A percentile compares a stretch with the other conserved stretches of the same genome.
Conservation (phyloP, 2,113 vertebrate species). For the Mormyrus lacerda region DNA sequence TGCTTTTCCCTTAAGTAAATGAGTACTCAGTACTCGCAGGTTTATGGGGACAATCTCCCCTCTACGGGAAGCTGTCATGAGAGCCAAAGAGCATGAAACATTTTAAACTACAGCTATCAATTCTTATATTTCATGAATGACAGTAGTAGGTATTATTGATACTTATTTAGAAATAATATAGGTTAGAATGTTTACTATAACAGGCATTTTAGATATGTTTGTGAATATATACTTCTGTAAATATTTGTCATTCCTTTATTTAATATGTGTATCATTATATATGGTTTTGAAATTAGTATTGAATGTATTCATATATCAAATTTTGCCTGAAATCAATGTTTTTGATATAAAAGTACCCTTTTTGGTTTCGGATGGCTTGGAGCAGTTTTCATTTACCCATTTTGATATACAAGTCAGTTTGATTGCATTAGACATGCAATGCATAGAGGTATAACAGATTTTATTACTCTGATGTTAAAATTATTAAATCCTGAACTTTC, state of each 20-base stretch:
- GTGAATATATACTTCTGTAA: background rate
- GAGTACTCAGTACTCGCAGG: no score
- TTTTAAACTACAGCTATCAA: background rate
- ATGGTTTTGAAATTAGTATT: constrained; percentile 5
- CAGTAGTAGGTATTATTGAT: background rate
- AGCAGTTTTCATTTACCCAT: background rate
- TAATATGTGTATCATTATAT: background rate
- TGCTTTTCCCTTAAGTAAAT: background rate
- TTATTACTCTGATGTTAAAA: constrained; percentile 1
- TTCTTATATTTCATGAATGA: background rate
- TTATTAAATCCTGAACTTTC: background rate
- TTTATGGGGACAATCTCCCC: no score
- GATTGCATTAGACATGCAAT: background rate
- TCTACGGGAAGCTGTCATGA: background rate
- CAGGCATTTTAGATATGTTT: background rate
- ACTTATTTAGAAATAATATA: constrained; percentile 3
- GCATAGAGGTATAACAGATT: background rate
- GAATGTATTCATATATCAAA: constrained; percentile 5
- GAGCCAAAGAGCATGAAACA: background rate
- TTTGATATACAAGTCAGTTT: background rate
- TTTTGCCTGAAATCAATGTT: constrained; percentile 10
- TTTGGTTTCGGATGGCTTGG: background rate
- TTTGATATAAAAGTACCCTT: background rate
- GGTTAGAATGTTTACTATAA: constrained; percentile 4
- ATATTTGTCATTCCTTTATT: background rate